Conservation (phyloP, 2,113 vertebrate species). For the Cyprinodon variegatus region DNA sequence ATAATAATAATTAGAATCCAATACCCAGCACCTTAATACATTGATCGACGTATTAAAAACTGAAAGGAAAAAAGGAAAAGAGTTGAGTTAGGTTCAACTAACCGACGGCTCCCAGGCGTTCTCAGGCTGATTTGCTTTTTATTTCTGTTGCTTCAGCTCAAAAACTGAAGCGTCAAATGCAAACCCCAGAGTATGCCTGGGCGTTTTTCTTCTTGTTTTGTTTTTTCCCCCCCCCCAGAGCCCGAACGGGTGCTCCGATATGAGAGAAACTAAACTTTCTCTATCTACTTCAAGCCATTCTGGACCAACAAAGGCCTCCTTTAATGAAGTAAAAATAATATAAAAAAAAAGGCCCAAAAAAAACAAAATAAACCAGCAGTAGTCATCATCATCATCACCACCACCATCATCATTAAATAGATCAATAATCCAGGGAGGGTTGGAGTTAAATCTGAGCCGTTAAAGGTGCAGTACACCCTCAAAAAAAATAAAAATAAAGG, state of each 20-base stretch:
- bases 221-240: slow-evolving; percentile 16
- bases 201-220: slow-evolving; percentile 5
- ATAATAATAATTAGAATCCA: slow-evolving; percentile 75
- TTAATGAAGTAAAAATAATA: slow-evolving; percentile 2
- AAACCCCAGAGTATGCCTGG: slow-evolving; percentile 11
- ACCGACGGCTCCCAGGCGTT: slow-evolving; percentile 25
- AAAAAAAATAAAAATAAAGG: slow-evolving; percentile 45
- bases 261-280: slow-evolving; percentile 10
- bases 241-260: slow-evolving; percentile 15
- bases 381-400: slow-evolving; percentile 37
- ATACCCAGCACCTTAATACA: slow-evolving; percentile 80
- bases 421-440: slow-evolving; percentile 12
- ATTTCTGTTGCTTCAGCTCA: slow-evolving; percentile 19
- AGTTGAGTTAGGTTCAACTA: slow-evolving; percentile 62
- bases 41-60: slow-evolving; percentile 72
- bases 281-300: slow-evolving; percentile 34
- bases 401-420: slow-evolving; percentile 41
- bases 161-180: slow-evolving; percentile 24
- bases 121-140: slow-evolving; percentile 3
- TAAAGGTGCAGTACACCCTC: slow-evolving; percentile 52
- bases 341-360: slow-evolving; percentile 24
- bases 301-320: slow-evolving; percentile 28
- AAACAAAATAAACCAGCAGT: slow-evolving; percentile 51
- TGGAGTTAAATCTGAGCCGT: slow-evolving; percentile 5
- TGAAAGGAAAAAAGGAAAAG: slow-evolving; percentile 51